Base-by-base conservation (phyloP, 2,113 vertebrate species). In the Callorhinus ursinus region DNA sequence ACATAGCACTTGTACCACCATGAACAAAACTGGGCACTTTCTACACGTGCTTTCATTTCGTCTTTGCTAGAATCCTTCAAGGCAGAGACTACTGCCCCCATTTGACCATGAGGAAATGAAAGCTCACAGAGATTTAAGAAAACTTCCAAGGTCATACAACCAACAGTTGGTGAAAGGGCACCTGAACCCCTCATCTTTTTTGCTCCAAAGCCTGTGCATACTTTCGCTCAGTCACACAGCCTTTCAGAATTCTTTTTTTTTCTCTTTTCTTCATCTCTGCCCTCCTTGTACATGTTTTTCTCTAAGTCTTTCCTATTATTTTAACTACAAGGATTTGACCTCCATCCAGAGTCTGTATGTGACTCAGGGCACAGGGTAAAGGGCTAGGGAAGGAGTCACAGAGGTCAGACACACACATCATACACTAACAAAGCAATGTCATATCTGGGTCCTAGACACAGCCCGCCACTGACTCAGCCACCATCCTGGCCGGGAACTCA, bases 41-140 rank as follows among this genome's bases (percentile, higher is more conserved):
- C 72, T 49, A 72, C 14, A 83, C 5, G 79, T 10, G n/a, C 51
- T 77, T 87, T 95, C 61, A 67, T 72, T 84, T 90, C 12, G 26
- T 85, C 69, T 97, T 63, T 80, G 57, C 71, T 36, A 63, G 31
- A 94, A 91, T 57, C 39, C 72, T 90, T 88, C 51, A 69, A 95
- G 67, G 39, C 46, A 85, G 65, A 31, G 71, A 57, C 77, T 90
- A 88, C 2, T 39, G 19, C 31, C 14, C 57, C 63, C 42, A 93
- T 88, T 71, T 95, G 33, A 97, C n/a, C 67, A 51, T 67, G 22
- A 97, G 42, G 46, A 95, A 95, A 95, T 4, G 2, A 96, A 86
- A 94, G 51, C 28, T 92, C 59, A 36, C 33, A 86, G 57, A 94
- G 83, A 53, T 63, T 83, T 87, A 81, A 72, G 67, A 77, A 85